Evolutionary conservation across 2,888 invertebrate genomes (phyloP), one percentile per base, ranked within the genome.

Genomic region (Meloe dianella): DNA sequence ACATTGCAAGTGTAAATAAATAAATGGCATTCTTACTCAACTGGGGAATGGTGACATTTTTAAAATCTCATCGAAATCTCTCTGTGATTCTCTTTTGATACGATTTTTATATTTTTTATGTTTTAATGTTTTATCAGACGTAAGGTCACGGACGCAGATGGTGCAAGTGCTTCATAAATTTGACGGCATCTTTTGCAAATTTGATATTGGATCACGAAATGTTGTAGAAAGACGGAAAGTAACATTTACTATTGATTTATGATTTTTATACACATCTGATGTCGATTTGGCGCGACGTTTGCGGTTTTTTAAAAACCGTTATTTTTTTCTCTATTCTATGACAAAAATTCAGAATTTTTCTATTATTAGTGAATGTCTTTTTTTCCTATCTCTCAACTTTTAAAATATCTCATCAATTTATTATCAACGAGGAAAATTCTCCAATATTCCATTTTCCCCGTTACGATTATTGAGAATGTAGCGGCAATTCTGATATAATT

Each of bases 121-220:
- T 61, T 73, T 75, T 75, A 75, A 75, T 75, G 71, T 75, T 75
- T 74, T 71, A 74, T 73, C 69, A 71, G 51, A 63, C 22, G 66
- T 67, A 72, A 71, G 72, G 71, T 73, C 73, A 72, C 73, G 70
- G 68, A 71, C 73, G 75, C 79, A 79, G 77, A 76, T 79, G 79
- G 76, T 73, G 70, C 77, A 76, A 77, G 75, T 75, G 77, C 77
- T 74, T 73, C 79, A 80, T 80, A 80, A 80, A 80, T 80, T 80
- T 76, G 76, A 78, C 79, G 76, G 76, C 79, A 79, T 77, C 78
- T 79, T 79, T 77, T 75, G 78, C 77, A 77, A 79, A 78, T 80
- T 79, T 78, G 77, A 78, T 79, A 80, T 79, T 74, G 75, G 77
- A 76, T 73, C 72, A 71, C 74, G 70, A 70, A n/a, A 73, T 70